Conservation (phyloP, 2,113 vertebrate species). For the Catharus fuscescens region DNA sequence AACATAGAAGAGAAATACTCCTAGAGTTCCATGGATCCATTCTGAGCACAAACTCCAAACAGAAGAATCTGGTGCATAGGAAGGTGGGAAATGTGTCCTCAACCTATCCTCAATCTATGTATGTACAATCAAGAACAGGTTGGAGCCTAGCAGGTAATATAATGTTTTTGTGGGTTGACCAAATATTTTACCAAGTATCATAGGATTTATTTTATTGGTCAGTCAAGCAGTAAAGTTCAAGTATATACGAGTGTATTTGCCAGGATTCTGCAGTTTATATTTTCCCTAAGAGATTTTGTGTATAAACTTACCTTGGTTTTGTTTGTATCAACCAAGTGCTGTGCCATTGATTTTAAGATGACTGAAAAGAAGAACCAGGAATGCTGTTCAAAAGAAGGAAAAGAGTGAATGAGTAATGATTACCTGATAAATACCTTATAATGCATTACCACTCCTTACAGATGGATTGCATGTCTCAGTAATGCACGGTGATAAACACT, state of each 20-base stretch:
- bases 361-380: slow-evolving; percentile 98
- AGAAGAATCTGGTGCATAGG: not conserved
- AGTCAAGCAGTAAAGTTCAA: not conserved
- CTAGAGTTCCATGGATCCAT: not conserved
- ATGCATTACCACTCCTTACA: not conserved
- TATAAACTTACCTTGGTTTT: slow-evolving; percentile 81
- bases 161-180: not conserved
- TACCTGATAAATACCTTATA: not conserved
- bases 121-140: not conserved
- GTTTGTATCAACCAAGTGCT: slow-evolving; percentile 87
- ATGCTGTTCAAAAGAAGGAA: slow-evolving; percentile 79
- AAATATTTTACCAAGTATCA: not conserved
- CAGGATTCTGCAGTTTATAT: not conserved
- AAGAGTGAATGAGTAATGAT: not conserved
- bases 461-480: not conserved
- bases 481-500: not conserved
- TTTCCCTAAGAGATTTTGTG: not conserved
- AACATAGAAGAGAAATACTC: not conserved
- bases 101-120: not conserved
- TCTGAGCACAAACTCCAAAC: not conserved
- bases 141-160: not conserved
- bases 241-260: not conserved
- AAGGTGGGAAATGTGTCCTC: not conserved
- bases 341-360: slow-evolving; percentile 94
- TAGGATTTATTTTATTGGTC: not conserved